Evolutionary conservation across 2,113 vertebrate genomes (phyloP).

Genomic region (Plotosus lineatus): DNA sequence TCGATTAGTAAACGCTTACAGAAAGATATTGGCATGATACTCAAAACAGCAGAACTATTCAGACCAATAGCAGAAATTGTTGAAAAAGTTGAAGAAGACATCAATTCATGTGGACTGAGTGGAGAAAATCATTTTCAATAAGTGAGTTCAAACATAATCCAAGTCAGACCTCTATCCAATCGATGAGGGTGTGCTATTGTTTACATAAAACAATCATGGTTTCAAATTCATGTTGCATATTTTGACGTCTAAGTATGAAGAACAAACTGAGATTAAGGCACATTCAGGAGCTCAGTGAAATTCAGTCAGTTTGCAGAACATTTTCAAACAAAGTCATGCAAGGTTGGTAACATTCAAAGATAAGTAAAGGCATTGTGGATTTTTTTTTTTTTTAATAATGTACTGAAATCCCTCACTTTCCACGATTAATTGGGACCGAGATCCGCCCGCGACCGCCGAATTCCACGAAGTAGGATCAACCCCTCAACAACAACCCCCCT

Average conservation of each 20-base stretch:
- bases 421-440: no score
- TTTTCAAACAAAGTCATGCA: background rate
- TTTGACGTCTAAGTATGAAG: background rate
- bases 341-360: background rate
- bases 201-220: background rate
- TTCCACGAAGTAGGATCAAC: no score
- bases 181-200: background rate
- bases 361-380: no score
- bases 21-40: background rate
- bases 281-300: background rate
- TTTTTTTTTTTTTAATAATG: no score
- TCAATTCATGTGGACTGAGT: background rate
- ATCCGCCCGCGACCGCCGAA: no score
- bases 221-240: background rate
- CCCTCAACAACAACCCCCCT: no score
- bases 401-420: no score
- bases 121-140: background rate
- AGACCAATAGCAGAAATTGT: background rate
- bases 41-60: background rate
- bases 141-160: background rate
- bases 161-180: background rate
- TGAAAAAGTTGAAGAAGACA: background rate
- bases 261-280: background rate
- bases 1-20: background rate
- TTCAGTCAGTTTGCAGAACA: background rate